Base-by-base conservation (phyloP, 2,888 invertebrate genomes). In the Horisme vitalbata region DNA sequence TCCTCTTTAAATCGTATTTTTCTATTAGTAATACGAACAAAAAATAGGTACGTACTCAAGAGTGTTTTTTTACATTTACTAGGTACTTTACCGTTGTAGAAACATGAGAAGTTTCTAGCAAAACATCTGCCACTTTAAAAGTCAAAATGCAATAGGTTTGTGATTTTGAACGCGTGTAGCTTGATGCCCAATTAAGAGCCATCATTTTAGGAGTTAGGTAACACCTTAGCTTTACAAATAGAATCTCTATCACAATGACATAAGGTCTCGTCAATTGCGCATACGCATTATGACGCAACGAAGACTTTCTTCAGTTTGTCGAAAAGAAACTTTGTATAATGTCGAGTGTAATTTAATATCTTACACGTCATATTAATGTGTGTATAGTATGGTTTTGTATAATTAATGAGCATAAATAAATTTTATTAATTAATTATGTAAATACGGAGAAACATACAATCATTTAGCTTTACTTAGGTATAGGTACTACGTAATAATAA, bases 281-380 rank as follows among this genome's bases (percentile, higher is more conserved):
- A 30, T 18, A 20, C 9, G 33, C 20, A 33, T 15, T 20, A 41
- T 53, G 43, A 50, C 31, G 44, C 36, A 54, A 51, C 38, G 14
- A 27, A 31, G 30, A 52, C 57, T 57, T 57, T 57, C 57, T 50
- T 57, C 45, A 18, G 53, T 47, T 48, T 18, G 41, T 35, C 48
- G 52, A 39, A 49, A 44, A 49, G 44, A 54, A 50, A 57, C 46
- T 49, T 49, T 28, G 55, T 45, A 34, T 44, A 44, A 49, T 49
- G 38, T 39, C 10, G n/a, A 15, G 30, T 24, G 47, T 44, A 49
- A 49, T 35, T 32, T 52, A 41, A 47, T 44, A 39, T 52, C 35
- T 13, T 32, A 41, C 38, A 28, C 31, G 36, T 9, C 13, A 24
- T 39, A 24, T 39, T 31, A 31, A 30, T 20, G 10, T 28, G 32